phyloP scores from a whole-genome alignment of 2,888 invertebrate genomes.

The Dorcus parallelipipedus region DNA sequence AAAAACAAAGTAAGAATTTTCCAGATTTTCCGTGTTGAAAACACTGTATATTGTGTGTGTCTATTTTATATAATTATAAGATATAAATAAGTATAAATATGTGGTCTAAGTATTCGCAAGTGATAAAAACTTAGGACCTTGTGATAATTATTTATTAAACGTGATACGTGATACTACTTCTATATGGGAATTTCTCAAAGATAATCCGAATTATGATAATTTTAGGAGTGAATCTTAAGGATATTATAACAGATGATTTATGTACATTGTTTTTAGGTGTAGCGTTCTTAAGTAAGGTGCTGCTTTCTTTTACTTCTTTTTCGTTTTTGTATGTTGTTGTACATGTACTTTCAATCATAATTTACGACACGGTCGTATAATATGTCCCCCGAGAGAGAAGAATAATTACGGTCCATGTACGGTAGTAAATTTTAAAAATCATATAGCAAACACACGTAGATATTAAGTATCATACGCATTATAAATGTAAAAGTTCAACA shows the following conservation, averaged over 20 bases:
- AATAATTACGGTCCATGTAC: conserved; percentile 24
- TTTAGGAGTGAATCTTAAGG: conserved; percentile 11
- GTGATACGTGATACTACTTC: conserved; percentile 28
- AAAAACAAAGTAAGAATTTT: conserved; percentile 1
- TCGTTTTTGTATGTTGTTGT: background rate
- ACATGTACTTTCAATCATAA: conserved; percentile 13
- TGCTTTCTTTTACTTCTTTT: conserved; percentile 12
- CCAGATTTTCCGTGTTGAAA: background rate
- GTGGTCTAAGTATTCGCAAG: conserved; percentile 20
- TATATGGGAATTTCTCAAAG: conserved; percentile 24
- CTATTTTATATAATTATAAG: conserved; percentile 19
- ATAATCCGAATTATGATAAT: conserved; percentile 26
- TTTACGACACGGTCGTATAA: conserved; percentile 19
- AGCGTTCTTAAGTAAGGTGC: conserved; percentile 9
- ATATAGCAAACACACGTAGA: conserved; percentile 27
- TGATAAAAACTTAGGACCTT: conserved; percentile 25
- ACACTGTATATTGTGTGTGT: conserved; percentile 10
- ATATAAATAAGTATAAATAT: conserved; percentile 10
- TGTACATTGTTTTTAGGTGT: conserved; percentile 6
- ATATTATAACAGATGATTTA: conserved; percentile 2
- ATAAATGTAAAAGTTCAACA: conserved; percentile 37
- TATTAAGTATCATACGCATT: conserved; percentile 32
- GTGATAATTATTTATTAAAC: conserved; percentile 28
- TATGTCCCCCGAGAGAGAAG: conserved; percentile 7
- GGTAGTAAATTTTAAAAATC: conserved; percentile 25